These are phyloP conservation scores for Hucho hucho DNA, from an alignment of 2,113 vertebrate species.

Conservation along the genomic window DNA sequence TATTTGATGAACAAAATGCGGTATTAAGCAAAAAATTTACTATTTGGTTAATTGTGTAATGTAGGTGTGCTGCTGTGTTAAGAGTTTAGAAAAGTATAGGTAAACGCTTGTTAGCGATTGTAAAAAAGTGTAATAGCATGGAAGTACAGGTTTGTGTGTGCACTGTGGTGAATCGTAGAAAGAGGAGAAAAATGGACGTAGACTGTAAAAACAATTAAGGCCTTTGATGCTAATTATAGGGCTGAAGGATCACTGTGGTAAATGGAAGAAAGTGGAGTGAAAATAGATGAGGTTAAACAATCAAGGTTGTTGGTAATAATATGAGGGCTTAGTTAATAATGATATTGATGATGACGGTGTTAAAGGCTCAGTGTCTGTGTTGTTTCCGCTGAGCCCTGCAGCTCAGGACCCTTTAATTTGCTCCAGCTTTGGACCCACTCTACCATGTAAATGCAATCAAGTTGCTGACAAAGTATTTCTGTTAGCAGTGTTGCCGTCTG, in stretches of 20 bases:
- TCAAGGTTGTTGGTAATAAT: constrained; percentile 15
- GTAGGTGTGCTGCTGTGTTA: too few relatives aligned
- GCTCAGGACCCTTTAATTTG: constrained; percentile 55
- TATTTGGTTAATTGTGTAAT: too few relatives aligned
- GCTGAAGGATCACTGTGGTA: background rate
- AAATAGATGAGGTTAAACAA: constrained; percentile 15
- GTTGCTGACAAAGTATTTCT: constrained; percentile 68
- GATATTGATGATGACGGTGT: constrained; percentile 36
- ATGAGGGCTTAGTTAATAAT: constrained; percentile 13
- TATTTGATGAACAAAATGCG: too few relatives aligned
- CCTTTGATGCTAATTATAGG: too few relatives aligned
- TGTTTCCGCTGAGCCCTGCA: constrained; percentile 48
- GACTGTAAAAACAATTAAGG: background rate
- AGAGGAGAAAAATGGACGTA: background rate
- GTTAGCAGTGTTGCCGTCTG: constrained; percentile 54
- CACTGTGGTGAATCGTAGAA: background rate
- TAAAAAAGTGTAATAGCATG: too few relatives aligned
- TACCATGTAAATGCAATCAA: constrained; percentile 69
- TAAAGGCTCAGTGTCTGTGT: constrained; percentile 31
- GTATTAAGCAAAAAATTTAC: too few relatives aligned
- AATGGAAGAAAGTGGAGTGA: background rate
- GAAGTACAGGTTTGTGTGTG: background rate
- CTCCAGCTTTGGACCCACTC: constrained; percentile 60
- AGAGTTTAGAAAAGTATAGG: too few relatives aligned
- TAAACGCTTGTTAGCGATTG: too few relatives aligned